Percentiles rank a stretch among this genome's conserved stretches.
These are phyloP conservation scores for Eupsilia transversa DNA, from an alignment of 2,888 invertebrate species.

Conservation along the genomic window DNA sequence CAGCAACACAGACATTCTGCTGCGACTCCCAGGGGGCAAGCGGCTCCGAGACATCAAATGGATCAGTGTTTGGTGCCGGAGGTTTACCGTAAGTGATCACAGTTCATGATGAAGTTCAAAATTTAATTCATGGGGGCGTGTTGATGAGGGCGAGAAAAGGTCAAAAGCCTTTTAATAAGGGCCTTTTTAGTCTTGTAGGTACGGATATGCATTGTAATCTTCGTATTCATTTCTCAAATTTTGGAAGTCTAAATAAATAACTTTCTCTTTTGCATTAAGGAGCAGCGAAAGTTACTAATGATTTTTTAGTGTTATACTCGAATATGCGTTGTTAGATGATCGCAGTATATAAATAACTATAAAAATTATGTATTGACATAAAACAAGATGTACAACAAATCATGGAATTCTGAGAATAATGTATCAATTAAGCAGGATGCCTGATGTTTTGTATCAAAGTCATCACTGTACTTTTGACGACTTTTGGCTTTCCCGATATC, in stretches of 20 bases:
- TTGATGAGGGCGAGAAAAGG: not conserved
- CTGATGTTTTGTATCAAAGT: too few species aligned
- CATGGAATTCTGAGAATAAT: not conserved
- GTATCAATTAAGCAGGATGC: not conserved
- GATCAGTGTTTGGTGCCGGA: slow-evolving; percentile 97
- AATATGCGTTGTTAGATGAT: not conserved
- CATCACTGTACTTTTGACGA: not conserved
- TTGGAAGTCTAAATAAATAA: not conserved
- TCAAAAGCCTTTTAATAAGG: not conserved
- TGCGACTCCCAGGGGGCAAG: slow-evolving; percentile 95
- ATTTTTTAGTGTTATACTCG: not conserved
- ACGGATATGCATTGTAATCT: not conserved
- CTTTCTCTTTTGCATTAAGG: not conserved
- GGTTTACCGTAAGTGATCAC: slow-evolving; percentile 94
- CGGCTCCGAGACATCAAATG: slow-evolving; percentile 96
- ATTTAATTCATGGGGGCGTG: not conserved
- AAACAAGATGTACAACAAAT: not conserved
- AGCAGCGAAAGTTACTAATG: not conserved
- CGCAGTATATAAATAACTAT: not conserved
- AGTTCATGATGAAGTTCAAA: not conserved
- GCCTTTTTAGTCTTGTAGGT: not conserved
- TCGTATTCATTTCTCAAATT: not conserved
- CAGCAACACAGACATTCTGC: slow-evolving; percentile 94
- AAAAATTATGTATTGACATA: not conserved
- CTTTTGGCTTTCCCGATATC: not conserved